Conservation (phyloP, 2,797 vertebrate genomes). For the Tiaroga cobitis region DNA sequence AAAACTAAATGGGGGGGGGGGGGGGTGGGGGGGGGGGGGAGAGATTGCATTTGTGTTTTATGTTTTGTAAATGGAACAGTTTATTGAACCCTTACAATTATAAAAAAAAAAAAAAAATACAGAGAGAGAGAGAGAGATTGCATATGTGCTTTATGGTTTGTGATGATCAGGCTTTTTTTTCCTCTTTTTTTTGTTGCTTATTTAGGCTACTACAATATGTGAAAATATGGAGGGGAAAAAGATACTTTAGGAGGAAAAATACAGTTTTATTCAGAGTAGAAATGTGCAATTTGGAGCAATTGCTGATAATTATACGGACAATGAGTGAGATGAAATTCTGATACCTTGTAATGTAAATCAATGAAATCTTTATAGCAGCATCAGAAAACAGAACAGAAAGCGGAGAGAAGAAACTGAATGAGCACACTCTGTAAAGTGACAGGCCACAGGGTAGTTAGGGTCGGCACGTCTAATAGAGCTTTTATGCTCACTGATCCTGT, state of each 20-base stretch:
- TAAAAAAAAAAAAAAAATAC: fast-evolving
- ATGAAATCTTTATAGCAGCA: neutral
- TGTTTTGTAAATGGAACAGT: neutral
- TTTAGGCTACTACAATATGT: neutral
- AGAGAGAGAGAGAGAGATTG: neutral
- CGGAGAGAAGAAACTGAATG: too few relatives aligned
- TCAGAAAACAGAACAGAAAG: too few relatives aligned
- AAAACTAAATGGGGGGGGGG: neutral
- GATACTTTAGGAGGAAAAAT: neutral
- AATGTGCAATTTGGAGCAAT: neutral
- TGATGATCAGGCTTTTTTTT: neutral
- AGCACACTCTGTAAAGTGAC: too few relatives aligned
- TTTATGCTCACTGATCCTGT: too few relatives aligned
- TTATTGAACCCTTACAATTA: neutral
- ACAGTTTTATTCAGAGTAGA: neutral
- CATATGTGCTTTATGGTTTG: neutral
- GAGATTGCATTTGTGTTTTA: neutral
- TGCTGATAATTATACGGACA: neutral
- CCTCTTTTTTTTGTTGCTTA: too few relatives aligned
- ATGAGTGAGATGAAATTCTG: neutral
- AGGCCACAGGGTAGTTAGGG: too few relatives aligned
- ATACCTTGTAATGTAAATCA: neutral
- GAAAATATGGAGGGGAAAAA: neutral
- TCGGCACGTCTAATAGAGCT: too few relatives aligned
- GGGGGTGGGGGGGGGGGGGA: too few relatives aligned